Percentiles rank a stretch among this genome's conserved stretches.
Conservation (phyloP, 2,888 invertebrate genomes). For the Cephus spinipes region DNA sequence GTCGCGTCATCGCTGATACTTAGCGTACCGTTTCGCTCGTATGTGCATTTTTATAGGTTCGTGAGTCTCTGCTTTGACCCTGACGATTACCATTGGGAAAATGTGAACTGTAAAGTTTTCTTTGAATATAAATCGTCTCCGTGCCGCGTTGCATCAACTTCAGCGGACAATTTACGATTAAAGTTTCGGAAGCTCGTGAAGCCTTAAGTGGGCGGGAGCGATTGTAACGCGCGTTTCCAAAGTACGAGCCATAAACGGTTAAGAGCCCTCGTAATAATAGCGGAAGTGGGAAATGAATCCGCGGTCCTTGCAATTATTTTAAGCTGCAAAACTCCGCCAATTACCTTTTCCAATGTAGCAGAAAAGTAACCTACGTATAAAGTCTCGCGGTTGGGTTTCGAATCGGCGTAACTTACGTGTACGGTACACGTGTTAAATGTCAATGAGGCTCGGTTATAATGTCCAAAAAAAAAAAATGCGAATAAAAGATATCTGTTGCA, state of each 20-base stretch:
- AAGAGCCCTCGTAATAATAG: constrained; percentile 2
- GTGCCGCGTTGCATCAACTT: constrained; percentile 37
- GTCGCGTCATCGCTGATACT: neutral
- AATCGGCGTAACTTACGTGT: neutral
- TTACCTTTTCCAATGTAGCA: neutral
- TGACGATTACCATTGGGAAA: constrained; percentile 7
- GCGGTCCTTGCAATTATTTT: neutral
- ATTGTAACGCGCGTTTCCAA: constrained; percentile 28
- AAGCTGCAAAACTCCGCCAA: neutral
- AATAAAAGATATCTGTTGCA: neutral
- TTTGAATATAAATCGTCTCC: constrained; percentile 28
- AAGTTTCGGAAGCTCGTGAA: constrained; percentile 31
- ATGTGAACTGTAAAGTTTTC: neutral
- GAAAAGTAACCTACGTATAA: neutral
- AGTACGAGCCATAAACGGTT: constrained; percentile 21
- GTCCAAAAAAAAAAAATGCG: neutral
- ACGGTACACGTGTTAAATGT: neutral
- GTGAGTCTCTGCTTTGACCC: neutral
- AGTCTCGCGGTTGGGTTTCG: neutral
- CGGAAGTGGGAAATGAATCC: neutral
- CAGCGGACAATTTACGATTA: constrained; percentile 35
- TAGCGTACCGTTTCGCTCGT: neutral
- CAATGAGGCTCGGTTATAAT: neutral
- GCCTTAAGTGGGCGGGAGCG: constrained; percentile 22
- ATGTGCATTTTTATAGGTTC: neutral